These are phyloP conservation scores for Melanotaenia boesemani DNA, from an alignment of 2,797 vertebrate species.

Conservation along the genomic window DNA sequence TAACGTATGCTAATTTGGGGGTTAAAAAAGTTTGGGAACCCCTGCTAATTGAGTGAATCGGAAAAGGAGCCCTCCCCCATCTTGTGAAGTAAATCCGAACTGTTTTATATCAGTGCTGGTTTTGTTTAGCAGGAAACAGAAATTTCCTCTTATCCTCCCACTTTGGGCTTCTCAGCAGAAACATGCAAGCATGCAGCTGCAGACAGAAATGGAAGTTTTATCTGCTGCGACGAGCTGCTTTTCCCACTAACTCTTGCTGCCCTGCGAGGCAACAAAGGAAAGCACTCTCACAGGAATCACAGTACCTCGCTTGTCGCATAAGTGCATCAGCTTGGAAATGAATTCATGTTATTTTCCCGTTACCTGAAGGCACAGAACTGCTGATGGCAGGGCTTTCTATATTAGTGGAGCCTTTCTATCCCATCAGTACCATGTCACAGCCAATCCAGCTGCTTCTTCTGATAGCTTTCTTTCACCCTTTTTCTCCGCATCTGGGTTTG, in stretches of 20 bases:
- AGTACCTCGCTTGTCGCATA: conserved; percentile 13
- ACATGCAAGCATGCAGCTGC: conserved; percentile 9
- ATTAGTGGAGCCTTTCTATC: conserved; percentile 53
- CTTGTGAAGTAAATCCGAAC: conserved; percentile 41
- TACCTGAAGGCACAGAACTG: conserved; percentile 66
- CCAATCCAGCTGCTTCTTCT: conserved; percentile 67
- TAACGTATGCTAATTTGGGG: no score
- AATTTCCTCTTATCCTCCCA: conserved; percentile 12
- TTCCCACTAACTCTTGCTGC: conserved; percentile 23
- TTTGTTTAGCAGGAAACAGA: conserved; percentile 27
- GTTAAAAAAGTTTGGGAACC: no score
- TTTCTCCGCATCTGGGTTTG: conserved; percentile 36
- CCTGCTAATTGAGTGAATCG: conserved; percentile 25
- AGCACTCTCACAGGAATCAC: conserved; percentile 60
- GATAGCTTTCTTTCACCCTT: conserved; percentile 72
- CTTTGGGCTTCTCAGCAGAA: conserved; percentile 46
- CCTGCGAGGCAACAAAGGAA: conserved; percentile 53
- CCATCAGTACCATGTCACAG: conserved; percentile 73
- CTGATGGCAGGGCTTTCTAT: conserved; percentile 73
- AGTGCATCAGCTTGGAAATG: conserved; percentile 58
- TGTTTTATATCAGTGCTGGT: conserved; percentile 34
- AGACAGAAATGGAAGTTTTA: conserved; percentile 47
- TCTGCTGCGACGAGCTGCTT: conserved; percentile 31
- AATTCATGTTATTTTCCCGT: conserved; percentile 64
- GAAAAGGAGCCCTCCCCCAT: conserved; percentile 49